Evolutionary conservation across 2,888 invertebrate species (phyloP).

Genomic region (Trachelus iudaicus): DNA sequence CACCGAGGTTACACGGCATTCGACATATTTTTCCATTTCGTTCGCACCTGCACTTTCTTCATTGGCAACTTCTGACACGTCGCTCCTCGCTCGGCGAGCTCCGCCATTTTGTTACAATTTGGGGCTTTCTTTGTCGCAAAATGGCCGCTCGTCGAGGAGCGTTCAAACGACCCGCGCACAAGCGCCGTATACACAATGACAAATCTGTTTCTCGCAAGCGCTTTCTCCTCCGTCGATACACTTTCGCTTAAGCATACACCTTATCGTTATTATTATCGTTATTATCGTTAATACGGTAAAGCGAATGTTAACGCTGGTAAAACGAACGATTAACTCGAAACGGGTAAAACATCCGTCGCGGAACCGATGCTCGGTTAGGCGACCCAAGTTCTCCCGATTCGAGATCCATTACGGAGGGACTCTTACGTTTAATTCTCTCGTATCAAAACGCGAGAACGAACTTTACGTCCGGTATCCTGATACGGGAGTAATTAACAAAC

Average conservation of each 20-base stretch:
- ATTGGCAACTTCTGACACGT: background rate
- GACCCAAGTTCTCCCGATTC: background rate
- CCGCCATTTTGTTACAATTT: conserved; percentile 18
- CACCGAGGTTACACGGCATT: conserved; percentile 30
- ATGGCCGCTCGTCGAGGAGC: conserved; percentile 1
- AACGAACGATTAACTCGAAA: background rate
- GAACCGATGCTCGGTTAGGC: background rate
- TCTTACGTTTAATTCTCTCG: background rate
- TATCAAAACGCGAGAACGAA: conserved; percentile 13
- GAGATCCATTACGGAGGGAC: background rate
- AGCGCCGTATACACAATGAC: too few relatives aligned
- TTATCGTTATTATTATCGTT: background rate
- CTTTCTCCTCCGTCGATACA: background rate
- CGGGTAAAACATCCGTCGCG: background rate
- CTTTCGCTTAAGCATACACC: background rate
- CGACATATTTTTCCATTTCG: conserved; percentile 14
- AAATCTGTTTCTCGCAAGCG: background rate
- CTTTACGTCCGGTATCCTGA: conserved; percentile 2
- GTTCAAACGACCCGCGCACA: background rate
- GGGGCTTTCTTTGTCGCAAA: conserved; percentile 23
- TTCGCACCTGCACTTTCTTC: background rate
- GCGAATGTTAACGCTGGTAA: background rate
- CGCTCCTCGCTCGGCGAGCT: background rate
- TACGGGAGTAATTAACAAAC: conserved; percentile 7
- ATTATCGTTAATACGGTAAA: background rate